phyloP scores from a whole-genome alignment of 2,888 invertebrate genomes.

The Drosophila atroscutellata region DNA sequence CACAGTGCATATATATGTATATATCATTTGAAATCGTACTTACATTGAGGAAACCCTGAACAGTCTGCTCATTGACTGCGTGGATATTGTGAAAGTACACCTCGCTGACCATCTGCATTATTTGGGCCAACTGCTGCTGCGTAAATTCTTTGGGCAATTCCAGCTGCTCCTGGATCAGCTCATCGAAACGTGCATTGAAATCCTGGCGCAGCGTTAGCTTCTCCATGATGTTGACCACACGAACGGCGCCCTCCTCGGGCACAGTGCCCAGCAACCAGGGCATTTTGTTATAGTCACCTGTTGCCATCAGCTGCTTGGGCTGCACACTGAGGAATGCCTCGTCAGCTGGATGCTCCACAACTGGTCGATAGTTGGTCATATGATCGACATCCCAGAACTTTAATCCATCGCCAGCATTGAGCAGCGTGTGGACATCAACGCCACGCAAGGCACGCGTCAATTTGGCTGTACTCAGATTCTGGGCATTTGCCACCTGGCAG shows the following conservation, averaged over 20 bases:
- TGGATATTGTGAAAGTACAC: constrained; percentile 78
- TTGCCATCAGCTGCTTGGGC: constrained; percentile 83
- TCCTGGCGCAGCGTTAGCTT: constrained; percentile 68
- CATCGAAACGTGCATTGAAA: constrained; percentile 81
- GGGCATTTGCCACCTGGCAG: constrained; percentile 83
- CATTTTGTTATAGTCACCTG: constrained; percentile 84
- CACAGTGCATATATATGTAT: not conserved
- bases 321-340: constrained; percentile 85
- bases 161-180: constrained; percentile 76
- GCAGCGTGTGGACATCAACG: constrained; percentile 82
- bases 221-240: constrained; percentile 83
- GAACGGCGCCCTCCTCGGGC: constrained; percentile 86
- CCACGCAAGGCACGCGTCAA: constrained; percentile 84
- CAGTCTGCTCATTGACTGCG: constrained; percentile 71
- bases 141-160: constrained; percentile 72
- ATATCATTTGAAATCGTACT: constrained; percentile 24
- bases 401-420: constrained; percentile 85
- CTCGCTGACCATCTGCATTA: constrained; percentile 58
- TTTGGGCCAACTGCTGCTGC: constrained; percentile 32
- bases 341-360: constrained; percentile 82
- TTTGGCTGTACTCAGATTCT: constrained; percentile 71
- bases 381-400: constrained; percentile 86
- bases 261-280: constrained; percentile 86
- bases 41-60: constrained; percentile 76
- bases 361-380: constrained; percentile 85